phyloP scores from a whole-genome alignment of 2,113 vertebrate species.

The Jaculus jaculus region DNA sequence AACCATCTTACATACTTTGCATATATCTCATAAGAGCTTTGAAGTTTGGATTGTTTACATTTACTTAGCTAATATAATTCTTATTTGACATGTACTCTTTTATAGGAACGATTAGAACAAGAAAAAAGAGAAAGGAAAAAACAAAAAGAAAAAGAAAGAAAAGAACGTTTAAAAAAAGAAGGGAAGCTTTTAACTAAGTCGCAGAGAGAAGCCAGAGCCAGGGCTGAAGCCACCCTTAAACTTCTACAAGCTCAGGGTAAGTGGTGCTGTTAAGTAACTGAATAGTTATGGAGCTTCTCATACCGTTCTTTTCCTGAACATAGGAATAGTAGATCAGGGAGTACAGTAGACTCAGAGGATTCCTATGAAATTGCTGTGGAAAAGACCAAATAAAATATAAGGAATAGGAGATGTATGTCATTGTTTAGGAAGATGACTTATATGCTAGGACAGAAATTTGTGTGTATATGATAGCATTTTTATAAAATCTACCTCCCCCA shows the following conservation, averaged over 20 bases:
- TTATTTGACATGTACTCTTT: conserved; percentile 39
- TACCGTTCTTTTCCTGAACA: not conserved
- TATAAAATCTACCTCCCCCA: not conserved
- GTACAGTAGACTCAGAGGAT: not conserved
- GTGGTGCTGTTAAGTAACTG: conserved; percentile 35
- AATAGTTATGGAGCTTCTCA: not conserved
- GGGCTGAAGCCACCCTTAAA: conserved; percentile 93
- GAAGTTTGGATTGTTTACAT: conserved; percentile 16
- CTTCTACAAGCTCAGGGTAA: conserved; percentile 96
- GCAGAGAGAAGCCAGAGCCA: conserved; percentile 93
- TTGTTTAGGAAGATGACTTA: not conserved
- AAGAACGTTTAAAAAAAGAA: conserved; percentile 97
- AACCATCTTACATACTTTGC: not conserved
- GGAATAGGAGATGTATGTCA: not conserved
- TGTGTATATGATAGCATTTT: not conserved
- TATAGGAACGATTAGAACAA: conserved; percentile 95
- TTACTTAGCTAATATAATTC: conserved; percentile 11
- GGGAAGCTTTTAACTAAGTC: conserved; percentile 96
- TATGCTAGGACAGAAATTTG: not conserved
- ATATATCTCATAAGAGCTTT: conserved; percentile 30
- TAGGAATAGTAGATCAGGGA: not conserved
- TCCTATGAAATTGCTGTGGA: conserved; percentile 13
- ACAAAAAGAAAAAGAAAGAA: conserved; percentile 98
- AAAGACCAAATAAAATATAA: not conserved
- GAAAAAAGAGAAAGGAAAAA: conserved; percentile 97